Evolutionary conservation across 2,888 invertebrate genomes (phyloP).

Genomic region (Netelia inedita): DNA sequence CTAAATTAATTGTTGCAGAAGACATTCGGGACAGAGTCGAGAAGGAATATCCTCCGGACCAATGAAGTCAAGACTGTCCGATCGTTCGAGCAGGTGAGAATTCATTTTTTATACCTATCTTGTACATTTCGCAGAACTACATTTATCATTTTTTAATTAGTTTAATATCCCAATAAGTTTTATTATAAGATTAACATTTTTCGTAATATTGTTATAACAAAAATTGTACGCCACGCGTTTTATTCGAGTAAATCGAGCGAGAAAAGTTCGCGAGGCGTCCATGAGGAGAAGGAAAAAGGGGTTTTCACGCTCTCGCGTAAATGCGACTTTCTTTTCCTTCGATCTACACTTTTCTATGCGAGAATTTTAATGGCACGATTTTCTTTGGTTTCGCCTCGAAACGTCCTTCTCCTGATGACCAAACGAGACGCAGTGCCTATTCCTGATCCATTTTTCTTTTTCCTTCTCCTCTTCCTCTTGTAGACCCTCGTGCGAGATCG

Average conservation of each 20-base stretch:
- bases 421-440: slow-evolving; percentile 64
- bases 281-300: slow-evolving; percentile 81
- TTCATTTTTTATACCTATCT: not conserved
- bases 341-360: not conserved
- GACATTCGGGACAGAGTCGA: slow-evolving; percentile 74
- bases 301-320: slow-evolving; percentile 44
- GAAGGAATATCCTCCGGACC: slow-evolving; percentile 74
- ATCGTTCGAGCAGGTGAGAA: slow-evolving; percentile 79
- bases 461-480: slow-evolving; percentile 73
- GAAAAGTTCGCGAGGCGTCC: slow-evolving; percentile 52
- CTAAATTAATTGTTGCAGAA: slow-evolving; percentile 71
- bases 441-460: slow-evolving; percentile 74
- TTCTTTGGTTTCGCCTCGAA: slow-evolving; percentile 31
- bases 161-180: no score
- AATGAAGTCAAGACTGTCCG: slow-evolving; percentile 78
- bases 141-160: not conserved
- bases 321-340: not conserved
- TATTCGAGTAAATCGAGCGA: no score
- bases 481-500: slow-evolving; percentile 74
- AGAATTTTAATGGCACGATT: slow-evolving; percentile 16
- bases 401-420: slow-evolving; percentile 77
- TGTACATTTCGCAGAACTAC: not conserved
- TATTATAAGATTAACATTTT: no score
- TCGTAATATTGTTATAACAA: no score
- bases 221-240: no score